phyloP scores from a whole-genome alignment of 2,888 invertebrate species.

The Acanthococcus lagerstroemiae region DNA sequence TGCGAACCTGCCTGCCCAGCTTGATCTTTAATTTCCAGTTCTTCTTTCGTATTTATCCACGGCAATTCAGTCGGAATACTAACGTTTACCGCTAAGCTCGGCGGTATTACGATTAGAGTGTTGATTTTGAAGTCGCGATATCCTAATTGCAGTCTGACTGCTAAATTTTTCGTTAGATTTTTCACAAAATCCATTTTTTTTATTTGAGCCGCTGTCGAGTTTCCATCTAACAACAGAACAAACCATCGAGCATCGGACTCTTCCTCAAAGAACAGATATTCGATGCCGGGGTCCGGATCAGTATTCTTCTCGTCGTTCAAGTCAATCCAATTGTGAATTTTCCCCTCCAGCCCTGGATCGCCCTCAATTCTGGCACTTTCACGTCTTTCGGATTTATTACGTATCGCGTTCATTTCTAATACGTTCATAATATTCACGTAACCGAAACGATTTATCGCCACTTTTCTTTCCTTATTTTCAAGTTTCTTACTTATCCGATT shows the following conservation, averaged over 20 bases:
- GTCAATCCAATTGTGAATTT: constrained; percentile 13
- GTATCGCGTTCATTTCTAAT: not conserved
- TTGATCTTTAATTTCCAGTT: constrained; percentile 36
- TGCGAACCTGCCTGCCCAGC: constrained; percentile 34
- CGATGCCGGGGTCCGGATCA: constrained; percentile 31
- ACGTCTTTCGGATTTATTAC: not conserved
- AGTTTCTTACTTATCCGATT: not conserved
- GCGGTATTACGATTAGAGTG: constrained; percentile 39
- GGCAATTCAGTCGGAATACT: constrained; percentile 38
- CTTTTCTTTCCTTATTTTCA: not conserved
- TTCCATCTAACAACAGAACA: constrained; percentile 39
- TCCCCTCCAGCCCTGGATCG: no score
- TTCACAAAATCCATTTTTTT: constrained; percentile 40
- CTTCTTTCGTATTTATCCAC: constrained; percentile 28
- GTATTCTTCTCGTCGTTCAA: not conserved
- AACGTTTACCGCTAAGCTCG: constrained; percentile 39
- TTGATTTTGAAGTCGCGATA: constrained; percentile 40
- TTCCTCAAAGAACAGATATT: constrained; percentile 36
- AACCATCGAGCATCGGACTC: constrained; percentile 37
- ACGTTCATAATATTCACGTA: not conserved
- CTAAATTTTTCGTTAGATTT: constrained; percentile 40
- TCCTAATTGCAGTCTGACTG: constrained; percentile 40
- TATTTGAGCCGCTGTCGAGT: constrained; percentile 39
- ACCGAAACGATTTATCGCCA: constrained; percentile 7
- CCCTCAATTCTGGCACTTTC: no score